phyloP scores from a whole-genome alignment of 2,888 invertebrate species.

The Dione vanillae region DNA sequence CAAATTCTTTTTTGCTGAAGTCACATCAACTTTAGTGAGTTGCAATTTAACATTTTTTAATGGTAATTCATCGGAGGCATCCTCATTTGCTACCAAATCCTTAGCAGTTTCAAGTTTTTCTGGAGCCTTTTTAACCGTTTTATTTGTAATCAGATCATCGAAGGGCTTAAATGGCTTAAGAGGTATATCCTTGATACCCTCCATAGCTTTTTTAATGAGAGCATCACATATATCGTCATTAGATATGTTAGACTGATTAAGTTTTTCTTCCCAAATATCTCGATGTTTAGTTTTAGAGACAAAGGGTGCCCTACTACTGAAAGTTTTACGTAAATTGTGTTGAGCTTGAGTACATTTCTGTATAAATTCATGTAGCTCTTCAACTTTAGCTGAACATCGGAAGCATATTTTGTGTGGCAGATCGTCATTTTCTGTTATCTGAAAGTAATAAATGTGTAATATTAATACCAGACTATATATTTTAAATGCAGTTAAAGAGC shows the following conservation, averaged over 20 bases:
- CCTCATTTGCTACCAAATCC: background rate
- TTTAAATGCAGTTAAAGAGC: no score
- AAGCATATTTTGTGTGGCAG: conserved; percentile 82
- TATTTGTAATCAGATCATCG: conserved; percentile 45
- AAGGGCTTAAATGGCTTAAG: conserved; percentile 47
- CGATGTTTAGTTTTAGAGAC: conserved; percentile 64
- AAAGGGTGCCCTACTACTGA: conserved; percentile 61
- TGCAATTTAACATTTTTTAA: conserved; percentile 54
- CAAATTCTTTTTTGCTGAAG: conserved; percentile 41
- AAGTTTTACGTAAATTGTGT: conserved; percentile 60
- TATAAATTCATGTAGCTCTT: conserved; percentile 78
- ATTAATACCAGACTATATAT: background rate
- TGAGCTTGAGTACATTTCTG: conserved; percentile 77
- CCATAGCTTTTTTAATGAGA: conserved; percentile 77
- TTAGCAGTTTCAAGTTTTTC: conserved; percentile 28
- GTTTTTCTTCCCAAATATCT: conserved; percentile 71
- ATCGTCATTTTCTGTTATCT: conserved; percentile 79
- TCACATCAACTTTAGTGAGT: conserved; percentile 51
- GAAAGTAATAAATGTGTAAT: conserved; percentile 51
- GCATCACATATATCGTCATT: conserved; percentile 80
- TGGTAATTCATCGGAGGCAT: conserved; percentile 27
- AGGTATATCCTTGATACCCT: conserved; percentile 67
- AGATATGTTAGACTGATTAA: conserved; percentile 72
- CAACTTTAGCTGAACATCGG: conserved; percentile 79
- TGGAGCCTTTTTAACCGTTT: conserved; percentile 9